Percentiles rank a stretch among this genome's conserved stretches.
Conservation (phyloP, 2,888 invertebrate species). For the Acutogordius australiensis region DNA sequence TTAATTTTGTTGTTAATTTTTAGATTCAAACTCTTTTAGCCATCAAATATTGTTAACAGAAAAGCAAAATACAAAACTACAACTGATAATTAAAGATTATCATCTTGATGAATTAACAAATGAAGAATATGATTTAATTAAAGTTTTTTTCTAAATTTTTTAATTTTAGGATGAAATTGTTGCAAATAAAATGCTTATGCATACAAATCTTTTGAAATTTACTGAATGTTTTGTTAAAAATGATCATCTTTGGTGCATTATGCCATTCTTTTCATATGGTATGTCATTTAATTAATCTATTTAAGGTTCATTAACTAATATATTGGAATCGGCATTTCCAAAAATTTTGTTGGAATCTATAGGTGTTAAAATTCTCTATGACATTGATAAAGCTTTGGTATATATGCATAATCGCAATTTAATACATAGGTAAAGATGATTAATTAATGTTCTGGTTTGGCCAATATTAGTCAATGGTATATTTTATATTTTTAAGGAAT, state of each 20-base stretch:
- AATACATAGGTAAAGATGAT: background rate
- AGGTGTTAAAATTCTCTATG: background rate
- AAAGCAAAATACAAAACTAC: no score
- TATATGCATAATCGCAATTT: background rate
- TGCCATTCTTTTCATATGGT: background rate
- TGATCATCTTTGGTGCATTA: background rate
- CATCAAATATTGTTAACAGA: no score
- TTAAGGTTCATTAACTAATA: no score
- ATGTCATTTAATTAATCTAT: background rate
- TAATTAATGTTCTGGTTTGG: background rate
- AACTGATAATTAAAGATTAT: no score
- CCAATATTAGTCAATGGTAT: no score
- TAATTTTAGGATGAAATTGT: background rate
- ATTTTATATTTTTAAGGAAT: background rate
- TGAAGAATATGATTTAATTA: no score
- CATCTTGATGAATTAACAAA: no score
- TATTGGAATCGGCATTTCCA: no score
- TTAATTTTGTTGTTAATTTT: no score
- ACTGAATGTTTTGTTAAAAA: background rate
- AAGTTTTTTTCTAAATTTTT: background rate
- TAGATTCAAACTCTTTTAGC: no score
- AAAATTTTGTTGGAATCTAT: no score
- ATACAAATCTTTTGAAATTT: background rate
- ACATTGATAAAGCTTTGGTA: background rate
- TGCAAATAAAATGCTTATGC: background rate